A percentile compares a stretch with the other conserved stretches of the same genome.
Evolutionary conservation across 2,797 vertebrate species (phyloP).

Genomic region (Spinus olivaceus): DNA sequence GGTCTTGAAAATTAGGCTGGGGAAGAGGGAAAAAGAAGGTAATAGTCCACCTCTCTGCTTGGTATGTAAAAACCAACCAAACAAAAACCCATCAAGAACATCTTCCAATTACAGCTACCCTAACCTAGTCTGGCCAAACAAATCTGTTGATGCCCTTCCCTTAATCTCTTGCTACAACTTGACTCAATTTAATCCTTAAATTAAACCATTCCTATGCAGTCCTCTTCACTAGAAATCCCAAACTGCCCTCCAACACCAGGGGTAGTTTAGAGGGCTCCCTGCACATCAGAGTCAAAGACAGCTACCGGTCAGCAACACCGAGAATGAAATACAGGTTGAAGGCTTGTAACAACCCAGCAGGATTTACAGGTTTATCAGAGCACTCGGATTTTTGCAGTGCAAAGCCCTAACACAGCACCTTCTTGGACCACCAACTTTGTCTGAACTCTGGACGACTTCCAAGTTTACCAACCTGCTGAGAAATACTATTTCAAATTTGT

Average conservation of each 20-base stretch:
- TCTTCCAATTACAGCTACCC: neutral
- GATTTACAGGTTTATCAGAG: neutral
- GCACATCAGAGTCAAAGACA: neutral
- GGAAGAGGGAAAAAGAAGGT: neutral
- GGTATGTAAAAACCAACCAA: neutral
- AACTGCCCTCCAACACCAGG: accelerated
- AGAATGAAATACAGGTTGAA: neutral
- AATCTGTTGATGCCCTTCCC: neutral
- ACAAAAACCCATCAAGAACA: neutral
- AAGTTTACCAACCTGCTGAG: neutral
- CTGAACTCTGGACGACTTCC: neutral
- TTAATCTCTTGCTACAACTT: neutral
- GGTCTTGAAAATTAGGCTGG: neutral
- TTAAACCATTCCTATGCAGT: neutral
- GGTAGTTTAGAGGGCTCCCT: neutral
- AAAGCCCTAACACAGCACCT: neutral
- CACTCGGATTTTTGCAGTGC: neutral
- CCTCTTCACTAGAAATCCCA: neutral
- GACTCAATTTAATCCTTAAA: neutral
- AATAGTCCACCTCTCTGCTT: neutral
- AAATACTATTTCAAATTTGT: neutral
- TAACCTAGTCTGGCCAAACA: neutral
- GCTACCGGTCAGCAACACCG: neutral
- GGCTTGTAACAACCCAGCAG: neutral
- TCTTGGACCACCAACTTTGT: neutral